A percentile compares a stretch with the other conserved stretches of the same genome.
phyloP scores from a whole-genome alignment of 2,797 vertebrate genomes.

The Thalassophryne amazonica region DNA sequence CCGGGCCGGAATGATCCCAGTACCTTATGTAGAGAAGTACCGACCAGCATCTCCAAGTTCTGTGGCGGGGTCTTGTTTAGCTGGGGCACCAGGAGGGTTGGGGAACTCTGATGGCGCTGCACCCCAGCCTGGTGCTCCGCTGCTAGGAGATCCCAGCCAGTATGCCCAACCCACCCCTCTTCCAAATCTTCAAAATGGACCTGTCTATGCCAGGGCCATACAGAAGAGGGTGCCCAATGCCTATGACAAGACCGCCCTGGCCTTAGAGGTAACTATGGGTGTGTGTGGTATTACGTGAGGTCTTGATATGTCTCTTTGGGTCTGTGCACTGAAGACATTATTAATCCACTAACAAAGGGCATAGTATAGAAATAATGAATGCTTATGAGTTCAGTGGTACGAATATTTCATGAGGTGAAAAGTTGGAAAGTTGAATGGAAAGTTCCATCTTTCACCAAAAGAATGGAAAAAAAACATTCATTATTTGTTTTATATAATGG shows the following conservation, averaged over 20 bases:
- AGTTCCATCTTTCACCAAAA: too few species aligned
- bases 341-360: too few species aligned
- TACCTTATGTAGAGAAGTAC: conserved; percentile 97
- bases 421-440: too few species aligned
- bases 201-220: conserved; percentile 95
- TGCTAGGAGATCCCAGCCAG: conserved; percentile 93
- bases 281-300: background rate
- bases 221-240: conserved; percentile 99
- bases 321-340: too few species aligned
- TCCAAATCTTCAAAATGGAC: conserved; percentile 98
- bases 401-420: too few species aligned
- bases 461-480: too few species aligned
- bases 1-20: conserved; percentile 95
- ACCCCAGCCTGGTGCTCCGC: conserved; percentile 79
- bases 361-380: too few species aligned
- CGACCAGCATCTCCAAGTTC: conserved; percentile 86
- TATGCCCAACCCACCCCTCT: conserved; percentile 98
- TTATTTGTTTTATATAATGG: too few species aligned
- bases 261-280: conserved; percentile 91
- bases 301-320: background rate
- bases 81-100: conserved; percentile 33
- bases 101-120: conserved; percentile 88
- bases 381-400: too few species aligned
- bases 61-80: conserved; percentile 80
- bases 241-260: conserved; percentile 99